These are phyloP conservation scores for Actinernus sp. DNA, from an alignment of 92 coral and sea anemone species.

Conservation along the genomic window DNA sequence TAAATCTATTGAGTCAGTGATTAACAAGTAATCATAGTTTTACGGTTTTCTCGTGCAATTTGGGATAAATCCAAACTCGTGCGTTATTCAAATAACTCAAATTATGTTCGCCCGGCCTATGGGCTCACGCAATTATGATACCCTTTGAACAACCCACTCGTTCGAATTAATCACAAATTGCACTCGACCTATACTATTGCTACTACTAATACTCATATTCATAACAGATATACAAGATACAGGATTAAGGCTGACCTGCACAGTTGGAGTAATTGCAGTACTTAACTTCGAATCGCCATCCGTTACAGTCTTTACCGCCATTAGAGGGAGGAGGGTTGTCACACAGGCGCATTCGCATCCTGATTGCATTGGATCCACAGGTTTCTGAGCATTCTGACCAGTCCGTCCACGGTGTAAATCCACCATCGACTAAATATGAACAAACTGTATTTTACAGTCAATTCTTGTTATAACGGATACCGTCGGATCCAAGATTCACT, in stretches of 20 bases:
- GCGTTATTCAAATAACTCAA: too few species aligned
- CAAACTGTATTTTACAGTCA: not conserved
- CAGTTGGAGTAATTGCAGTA: constrained; percentile 72
- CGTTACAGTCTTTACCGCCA: constrained; percentile 85
- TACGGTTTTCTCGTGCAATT: too few species aligned
- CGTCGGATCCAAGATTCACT: too few species aligned
- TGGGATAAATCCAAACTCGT: too few species aligned
- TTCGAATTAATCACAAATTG: too few species aligned
- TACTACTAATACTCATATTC: not conserved
- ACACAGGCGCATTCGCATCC: constrained; percentile 90
- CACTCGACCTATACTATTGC: not conserved
- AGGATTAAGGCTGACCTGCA: constrained; percentile 20
- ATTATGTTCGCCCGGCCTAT: too few species aligned
- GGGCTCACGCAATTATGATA: too few species aligned
- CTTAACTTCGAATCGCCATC: constrained; percentile 83
- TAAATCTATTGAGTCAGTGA: too few species aligned
- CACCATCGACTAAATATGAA: constrained; percentile 68
- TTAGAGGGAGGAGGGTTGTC: constrained; percentile 84
- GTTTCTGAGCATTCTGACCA: constrained; percentile 90
- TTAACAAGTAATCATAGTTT: too few species aligned
- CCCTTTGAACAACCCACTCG: too few species aligned
- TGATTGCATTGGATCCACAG: constrained; percentile 75
- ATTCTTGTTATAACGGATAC: too few species aligned
- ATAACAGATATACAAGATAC: constrained; percentile 3
- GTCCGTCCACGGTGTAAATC: constrained; percentile 86